These are phyloP conservation scores for Schizopygopsis pylzovi DNA, from an alignment of 2,797 vertebrate species.

Conservation along the genomic window DNA sequence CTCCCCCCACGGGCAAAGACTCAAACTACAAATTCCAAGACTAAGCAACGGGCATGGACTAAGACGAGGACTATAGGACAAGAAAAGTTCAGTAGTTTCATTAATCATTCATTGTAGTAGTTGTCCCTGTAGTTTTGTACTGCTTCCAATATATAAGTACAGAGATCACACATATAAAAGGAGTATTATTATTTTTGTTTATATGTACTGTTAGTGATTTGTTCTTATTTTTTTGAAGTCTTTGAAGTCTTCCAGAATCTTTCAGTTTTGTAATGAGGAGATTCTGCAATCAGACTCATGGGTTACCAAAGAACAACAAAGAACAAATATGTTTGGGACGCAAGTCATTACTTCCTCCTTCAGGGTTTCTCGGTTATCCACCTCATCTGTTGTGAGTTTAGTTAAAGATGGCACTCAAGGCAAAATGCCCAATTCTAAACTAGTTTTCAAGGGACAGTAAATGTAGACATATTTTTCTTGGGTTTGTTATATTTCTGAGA, in stretches of 20 bases:
- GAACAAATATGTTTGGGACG: not conserved
- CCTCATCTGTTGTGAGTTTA: not conserved
- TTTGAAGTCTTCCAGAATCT: not conserved
- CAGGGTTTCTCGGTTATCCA: not conserved
- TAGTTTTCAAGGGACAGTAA: not conserved
- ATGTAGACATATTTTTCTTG: not conserved
- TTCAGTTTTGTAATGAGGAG: not conserved
- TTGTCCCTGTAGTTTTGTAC: not conserved
- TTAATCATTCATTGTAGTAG: not conserved
- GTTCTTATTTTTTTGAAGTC: not conserved
- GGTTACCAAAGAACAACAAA: not conserved
- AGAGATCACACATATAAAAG: not conserved
- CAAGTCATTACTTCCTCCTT: not conserved
- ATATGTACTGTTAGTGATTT: not conserved
- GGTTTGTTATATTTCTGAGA: not conserved
- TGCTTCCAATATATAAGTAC: not conserved
- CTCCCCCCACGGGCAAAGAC: slow-evolving; percentile 39
- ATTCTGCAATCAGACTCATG: not conserved
- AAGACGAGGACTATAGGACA: not conserved
- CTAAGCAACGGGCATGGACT: slow-evolving; percentile 2
- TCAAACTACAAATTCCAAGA: slow-evolving; percentile 33
- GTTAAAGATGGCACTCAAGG: not conserved
- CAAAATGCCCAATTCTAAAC: not conserved
- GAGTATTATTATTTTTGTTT: not conserved
- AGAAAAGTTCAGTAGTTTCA: not conserved